phyloP scores from a whole-genome alignment of 2,888 invertebrate genomes.

The Dinocampus coccinellae region DNA sequence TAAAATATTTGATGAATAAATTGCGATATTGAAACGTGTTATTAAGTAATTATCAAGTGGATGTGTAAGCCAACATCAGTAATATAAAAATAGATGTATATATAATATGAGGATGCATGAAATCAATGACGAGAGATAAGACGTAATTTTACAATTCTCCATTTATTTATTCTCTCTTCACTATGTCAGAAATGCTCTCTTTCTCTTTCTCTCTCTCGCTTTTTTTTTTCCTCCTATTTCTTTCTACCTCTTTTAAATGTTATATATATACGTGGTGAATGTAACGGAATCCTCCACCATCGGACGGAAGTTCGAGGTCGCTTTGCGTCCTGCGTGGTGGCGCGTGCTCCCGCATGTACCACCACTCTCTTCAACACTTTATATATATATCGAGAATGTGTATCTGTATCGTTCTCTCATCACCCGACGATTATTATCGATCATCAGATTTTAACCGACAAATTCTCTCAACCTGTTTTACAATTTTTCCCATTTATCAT shows the following conservation, averaged over 20 bases:
- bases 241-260: conserved; percentile 14
- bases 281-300: conserved; percentile 45
- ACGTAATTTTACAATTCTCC: conserved; percentile 10
- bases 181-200: conserved; percentile 1
- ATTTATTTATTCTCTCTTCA: conserved; percentile 19
- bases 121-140: conserved; percentile 9
- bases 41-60: conserved; percentile 45
- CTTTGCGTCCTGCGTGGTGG: conserved; percentile 45
- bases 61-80: conserved; percentile 33
- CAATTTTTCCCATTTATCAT: not conserved
- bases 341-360: conserved; percentile 12
- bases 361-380: conserved; percentile 5
- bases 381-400: conserved; percentile 5
- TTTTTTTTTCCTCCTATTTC: not conserved
- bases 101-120: conserved; percentile 28
- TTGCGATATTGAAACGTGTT: conserved; percentile 32
- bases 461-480: not conserved
- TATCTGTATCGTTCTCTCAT: conserved; percentile 13
- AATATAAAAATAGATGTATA: not conserved
- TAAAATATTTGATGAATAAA: not conserved
- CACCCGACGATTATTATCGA: not conserved
- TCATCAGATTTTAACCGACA: conserved; percentile 12
- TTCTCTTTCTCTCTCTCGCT: too few relatives aligned
- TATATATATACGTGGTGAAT: conserved; percentile 23
- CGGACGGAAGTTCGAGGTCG: conserved; percentile 50